Conservation (phyloP, 2,888 invertebrate species). For the Lutraria lutraria region DNA sequence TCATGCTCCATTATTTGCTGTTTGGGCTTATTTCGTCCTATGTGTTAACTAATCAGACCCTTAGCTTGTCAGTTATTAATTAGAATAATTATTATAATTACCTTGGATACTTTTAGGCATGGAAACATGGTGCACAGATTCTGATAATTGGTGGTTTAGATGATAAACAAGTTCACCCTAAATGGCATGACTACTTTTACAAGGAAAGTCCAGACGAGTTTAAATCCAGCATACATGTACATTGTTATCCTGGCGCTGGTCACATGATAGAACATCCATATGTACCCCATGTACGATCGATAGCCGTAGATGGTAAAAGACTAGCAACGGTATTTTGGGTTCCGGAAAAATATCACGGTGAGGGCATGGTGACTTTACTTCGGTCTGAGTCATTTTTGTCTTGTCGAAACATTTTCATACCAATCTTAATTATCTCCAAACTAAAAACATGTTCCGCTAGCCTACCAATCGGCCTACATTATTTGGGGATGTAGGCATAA, state of each 20-base stretch:
- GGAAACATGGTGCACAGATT: slow-evolving; percentile 65
- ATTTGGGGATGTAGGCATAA: too few relatives aligned
- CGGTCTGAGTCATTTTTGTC: too few relatives aligned
- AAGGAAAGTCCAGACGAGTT: slow-evolving; percentile 47
- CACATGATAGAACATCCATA: slow-evolving; percentile 65
- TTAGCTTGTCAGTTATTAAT: too few relatives aligned
- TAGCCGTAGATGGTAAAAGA: slow-evolving; percentile 40
- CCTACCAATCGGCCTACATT: too few relatives aligned
- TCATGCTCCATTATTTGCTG: too few relatives aligned
- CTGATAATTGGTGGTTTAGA: slow-evolving; percentile 58
- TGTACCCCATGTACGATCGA: slow-evolving; percentile 46
- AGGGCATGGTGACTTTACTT: too few relatives aligned
- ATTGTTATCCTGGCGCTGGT: slow-evolving; percentile 52
- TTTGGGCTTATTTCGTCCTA: too few relatives aligned
- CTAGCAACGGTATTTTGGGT: slow-evolving; percentile 38
- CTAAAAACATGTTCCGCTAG: too few relatives aligned
- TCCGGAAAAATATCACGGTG: slow-evolving; percentile 57
- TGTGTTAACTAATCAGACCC: too few relatives aligned
- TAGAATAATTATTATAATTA: too few relatives aligned
- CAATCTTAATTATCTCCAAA: too few relatives aligned
- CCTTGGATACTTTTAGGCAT: slow-evolving; percentile 58
- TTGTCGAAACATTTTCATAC: too few relatives aligned
- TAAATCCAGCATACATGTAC: slow-evolving; percentile 46
- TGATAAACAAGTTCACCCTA: slow-evolving; percentile 59
- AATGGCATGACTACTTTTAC: slow-evolving; percentile 45